These are phyloP conservation scores for Myanophis thanlyinensis DNA, from an alignment of 2,113 vertebrate genomes.

Conservation along the genomic window DNA sequence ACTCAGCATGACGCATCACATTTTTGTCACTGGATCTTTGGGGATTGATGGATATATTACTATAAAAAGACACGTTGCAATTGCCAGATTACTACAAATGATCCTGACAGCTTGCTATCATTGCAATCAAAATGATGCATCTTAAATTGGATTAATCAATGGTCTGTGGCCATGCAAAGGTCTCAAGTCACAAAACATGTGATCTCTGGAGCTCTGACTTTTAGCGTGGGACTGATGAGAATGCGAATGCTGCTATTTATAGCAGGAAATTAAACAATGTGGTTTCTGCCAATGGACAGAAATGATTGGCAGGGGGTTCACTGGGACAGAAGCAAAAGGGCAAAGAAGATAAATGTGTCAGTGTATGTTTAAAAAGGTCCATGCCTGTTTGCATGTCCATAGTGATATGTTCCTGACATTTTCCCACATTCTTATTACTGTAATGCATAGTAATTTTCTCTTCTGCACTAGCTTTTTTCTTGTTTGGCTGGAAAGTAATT, in stretches of 20 bases:
- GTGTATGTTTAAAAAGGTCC: not conserved
- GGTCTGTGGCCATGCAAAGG: not conserved
- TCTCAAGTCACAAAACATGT: not conserved
- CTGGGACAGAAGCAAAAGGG: not conserved
- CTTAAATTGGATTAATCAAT: not conserved
- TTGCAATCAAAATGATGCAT: not conserved
- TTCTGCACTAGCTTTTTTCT: not conserved
- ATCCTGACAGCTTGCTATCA: not conserved
- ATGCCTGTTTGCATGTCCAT: not conserved
- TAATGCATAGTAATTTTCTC: not conserved
- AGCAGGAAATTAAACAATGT: not conserved
- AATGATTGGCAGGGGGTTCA: not conserved
- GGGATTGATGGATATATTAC: not conserved
- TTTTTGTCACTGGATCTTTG: not conserved
- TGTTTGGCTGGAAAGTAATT: not conserved
- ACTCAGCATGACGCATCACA: not conserved
- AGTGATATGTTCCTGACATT: not conserved
- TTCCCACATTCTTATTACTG: not conserved
- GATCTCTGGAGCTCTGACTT: not conserved
- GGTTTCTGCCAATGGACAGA: not conserved
- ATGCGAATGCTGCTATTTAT: not conserved
- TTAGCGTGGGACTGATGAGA: not conserved
- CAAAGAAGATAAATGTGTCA: not conserved
- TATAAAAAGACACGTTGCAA: not conserved
- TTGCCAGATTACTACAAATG: not conserved